Evolutionary conservation across 2,888 invertebrate species (phyloP).

Genomic region (Euplexia lucipara): DNA sequence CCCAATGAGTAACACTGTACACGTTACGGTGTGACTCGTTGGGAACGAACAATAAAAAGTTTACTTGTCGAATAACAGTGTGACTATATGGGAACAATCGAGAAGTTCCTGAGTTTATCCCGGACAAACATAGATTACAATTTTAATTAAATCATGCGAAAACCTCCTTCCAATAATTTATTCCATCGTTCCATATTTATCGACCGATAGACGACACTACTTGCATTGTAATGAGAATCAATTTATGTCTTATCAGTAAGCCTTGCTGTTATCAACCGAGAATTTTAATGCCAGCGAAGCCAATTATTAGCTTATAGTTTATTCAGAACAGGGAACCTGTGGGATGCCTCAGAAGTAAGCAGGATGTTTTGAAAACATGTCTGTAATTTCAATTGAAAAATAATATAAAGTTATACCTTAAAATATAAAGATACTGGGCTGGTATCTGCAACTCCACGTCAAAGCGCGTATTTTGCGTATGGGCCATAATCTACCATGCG

Average conservation of each 20-base stretch:
- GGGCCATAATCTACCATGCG: too few relatives aligned
- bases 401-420: too few relatives aligned
- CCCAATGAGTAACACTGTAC: too few relatives aligned
- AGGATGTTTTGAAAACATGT: constrained; percentile 21
- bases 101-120: too few relatives aligned
- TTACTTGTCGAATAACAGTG: too few relatives aligned
- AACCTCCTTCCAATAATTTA: constrained; percentile 22
- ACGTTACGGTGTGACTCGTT: too few relatives aligned
- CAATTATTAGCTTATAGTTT: constrained; percentile 57
- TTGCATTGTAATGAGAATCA: constrained; percentile 55
- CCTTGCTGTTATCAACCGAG: constrained; percentile 34
- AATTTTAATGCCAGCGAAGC: constrained; percentile 51
- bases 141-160: constrained; percentile 32
- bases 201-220: constrained; percentile 18
- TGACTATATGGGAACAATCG: too few relatives aligned
- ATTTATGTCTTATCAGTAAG: constrained; percentile 48
- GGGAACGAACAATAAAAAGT: too few relatives aligned
- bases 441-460: too few relatives aligned
- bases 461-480: too few relatives aligned
- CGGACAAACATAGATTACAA: neutral
- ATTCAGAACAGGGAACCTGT: constrained; percentile 42
- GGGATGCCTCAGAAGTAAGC: constrained; percentile 1
- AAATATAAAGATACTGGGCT: too few relatives aligned
- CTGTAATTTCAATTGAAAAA: constrained; percentile 9
- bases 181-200: constrained; percentile 22